Evolutionary conservation across 2,797 vertebrate species (phyloP).

Genomic region (Gymnocypris eckloni): DNA sequence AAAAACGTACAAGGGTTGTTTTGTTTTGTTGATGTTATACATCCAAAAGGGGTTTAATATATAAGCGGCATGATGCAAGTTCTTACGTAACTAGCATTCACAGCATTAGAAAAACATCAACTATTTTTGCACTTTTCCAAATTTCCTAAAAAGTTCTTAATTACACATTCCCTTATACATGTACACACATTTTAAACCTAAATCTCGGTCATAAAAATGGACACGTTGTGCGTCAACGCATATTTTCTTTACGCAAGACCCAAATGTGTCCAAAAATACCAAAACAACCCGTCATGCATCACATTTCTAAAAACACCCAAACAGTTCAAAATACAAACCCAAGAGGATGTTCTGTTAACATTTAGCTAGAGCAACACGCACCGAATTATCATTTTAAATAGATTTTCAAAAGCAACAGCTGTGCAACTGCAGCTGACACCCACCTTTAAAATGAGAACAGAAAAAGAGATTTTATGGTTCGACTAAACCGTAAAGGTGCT

Average conservation of each 20-base stretch:
- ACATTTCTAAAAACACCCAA: neutral
- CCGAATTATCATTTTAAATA: conserved; percentile 13
- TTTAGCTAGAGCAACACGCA: neutral
- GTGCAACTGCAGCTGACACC: conserved; percentile 16
- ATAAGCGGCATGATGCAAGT: neutral
- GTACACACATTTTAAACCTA: neutral
- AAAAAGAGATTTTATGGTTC: too few species aligned
- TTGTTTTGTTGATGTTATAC: neutral
- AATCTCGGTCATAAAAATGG: neutral
- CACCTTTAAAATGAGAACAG: conserved; percentile 5
- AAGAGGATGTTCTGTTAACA: neutral
- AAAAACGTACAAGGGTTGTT: neutral
- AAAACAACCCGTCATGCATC: neutral
- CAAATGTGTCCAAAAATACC: neutral
- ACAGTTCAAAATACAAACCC: neutral
- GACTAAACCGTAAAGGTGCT: neutral
- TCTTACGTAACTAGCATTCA: neutral
- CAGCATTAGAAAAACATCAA: neutral
- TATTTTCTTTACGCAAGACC: neutral
- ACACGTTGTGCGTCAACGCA: neutral
- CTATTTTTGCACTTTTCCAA: neutral
- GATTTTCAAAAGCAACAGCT: conserved; percentile 5
- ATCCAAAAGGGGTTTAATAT: neutral
- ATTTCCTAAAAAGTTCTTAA: neutral
- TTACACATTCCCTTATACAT: neutral